Conservation (phyloP, 2,797 vertebrate genomes). For the Hippoglossus hippoglossus region DNA sequence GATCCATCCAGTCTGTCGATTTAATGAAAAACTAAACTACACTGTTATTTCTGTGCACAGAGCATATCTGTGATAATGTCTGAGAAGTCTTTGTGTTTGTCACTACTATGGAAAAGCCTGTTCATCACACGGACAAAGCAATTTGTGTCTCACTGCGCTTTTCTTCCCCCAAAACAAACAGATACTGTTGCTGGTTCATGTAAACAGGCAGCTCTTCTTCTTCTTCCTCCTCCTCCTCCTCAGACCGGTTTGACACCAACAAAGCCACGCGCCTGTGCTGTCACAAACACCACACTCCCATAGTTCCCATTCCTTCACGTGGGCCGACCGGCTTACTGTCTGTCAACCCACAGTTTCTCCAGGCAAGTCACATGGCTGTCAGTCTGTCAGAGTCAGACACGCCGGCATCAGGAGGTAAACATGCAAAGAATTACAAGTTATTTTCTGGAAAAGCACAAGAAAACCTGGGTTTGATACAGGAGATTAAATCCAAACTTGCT, state of each 20-base stretch:
- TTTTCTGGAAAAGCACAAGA: not conserved
- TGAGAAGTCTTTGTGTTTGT: conserved; percentile 33
- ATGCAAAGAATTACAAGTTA: not conserved
- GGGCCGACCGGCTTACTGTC: conserved; percentile 6
- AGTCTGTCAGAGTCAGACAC: conserved; percentile 36
- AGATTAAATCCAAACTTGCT: not conserved
- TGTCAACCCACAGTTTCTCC: conserved; percentile 19
- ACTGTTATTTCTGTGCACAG: conserved; percentile 3
- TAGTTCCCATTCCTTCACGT: conserved; percentile 58
- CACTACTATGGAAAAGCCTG: conserved; percentile 39
- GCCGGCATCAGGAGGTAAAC: conserved; percentile 18
- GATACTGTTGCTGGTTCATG: conserved; percentile 50
- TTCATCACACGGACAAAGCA: conserved; percentile 51
- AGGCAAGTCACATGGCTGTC: conserved; percentile 19
- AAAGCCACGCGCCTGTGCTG: conserved; percentile 55
- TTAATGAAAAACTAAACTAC: conserved; percentile 21
- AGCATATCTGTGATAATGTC: not conserved
- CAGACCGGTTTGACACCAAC: conserved; percentile 66
- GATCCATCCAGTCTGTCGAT: conserved; percentile 15
- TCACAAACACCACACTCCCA: conserved; percentile 42
- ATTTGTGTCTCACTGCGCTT: conserved; percentile 47
- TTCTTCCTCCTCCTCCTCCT: conserved; percentile 40
- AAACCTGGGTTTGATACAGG: not conserved
- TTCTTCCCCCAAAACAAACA: conserved; percentile 69
- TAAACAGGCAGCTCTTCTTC: conserved; percentile 46